Evolutionary conservation across 1,140 invertebrate species (phyloP).

Genomic region (Plectrocnemia conspersa): DNA sequence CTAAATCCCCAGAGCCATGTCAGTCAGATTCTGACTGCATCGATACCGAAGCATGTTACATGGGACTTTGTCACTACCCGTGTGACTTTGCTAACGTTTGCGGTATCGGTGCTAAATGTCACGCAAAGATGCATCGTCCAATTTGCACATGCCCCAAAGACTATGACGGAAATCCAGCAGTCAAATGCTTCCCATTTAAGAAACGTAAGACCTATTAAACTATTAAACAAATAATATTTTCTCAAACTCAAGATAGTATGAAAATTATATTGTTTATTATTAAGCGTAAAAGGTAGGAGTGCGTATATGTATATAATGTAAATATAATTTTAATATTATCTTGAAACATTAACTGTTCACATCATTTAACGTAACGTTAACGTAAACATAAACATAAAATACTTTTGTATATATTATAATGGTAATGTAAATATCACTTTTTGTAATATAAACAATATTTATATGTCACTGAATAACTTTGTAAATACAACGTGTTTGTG

Average conservation of each 20-base stretch:
- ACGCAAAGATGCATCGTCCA: slow-evolving; percentile 68
- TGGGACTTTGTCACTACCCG: slow-evolving; percentile 67
- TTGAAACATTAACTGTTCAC: too few species aligned
- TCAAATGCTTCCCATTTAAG: slow-evolving; percentile 64
- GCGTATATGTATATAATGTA: too few species aligned
- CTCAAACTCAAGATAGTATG: too few species aligned
- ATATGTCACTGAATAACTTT: slow-evolving; percentile 30
- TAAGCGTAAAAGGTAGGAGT: too few species aligned
- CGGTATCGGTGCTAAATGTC: slow-evolving; percentile 63
- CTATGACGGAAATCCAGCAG: slow-evolving; percentile 69
- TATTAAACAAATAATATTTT: too few species aligned
- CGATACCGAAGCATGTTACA: slow-evolving; percentile 68
- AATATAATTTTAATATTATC: too few species aligned
- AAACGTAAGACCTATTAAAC: slow-evolving; percentile 68
- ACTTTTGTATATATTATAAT: slow-evolving; percentile 32
- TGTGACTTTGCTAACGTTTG: slow-evolving; percentile 71
- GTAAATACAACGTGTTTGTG: slow-evolving; percentile 39
- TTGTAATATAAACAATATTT: too few species aligned
- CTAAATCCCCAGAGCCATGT: slow-evolving; percentile 64
- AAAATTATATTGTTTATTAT: too few species aligned
- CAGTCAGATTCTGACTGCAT: slow-evolving; percentile 70
- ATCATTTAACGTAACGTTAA: slow-evolving; percentile 24
- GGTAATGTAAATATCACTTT: slow-evolving; percentile 25
- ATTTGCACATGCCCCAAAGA: slow-evolving; percentile 71
- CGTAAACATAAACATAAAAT: slow-evolving; percentile 17